Conservation (phyloP, 2,888 invertebrate species). For the Rhagonycha fulva region DNA sequence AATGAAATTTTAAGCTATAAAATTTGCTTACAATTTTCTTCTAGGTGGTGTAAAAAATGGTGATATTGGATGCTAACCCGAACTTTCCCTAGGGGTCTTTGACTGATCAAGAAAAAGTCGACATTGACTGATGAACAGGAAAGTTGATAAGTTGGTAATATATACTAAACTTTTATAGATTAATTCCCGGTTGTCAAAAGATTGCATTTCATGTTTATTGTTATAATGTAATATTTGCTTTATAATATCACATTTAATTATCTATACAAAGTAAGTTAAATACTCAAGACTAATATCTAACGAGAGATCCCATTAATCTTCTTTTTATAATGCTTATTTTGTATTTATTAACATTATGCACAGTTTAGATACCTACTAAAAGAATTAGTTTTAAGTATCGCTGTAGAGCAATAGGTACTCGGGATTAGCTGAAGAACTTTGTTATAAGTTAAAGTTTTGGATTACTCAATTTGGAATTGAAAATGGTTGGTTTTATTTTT, state of each 20-base stretch:
- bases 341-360: background rate
- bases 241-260: background rate
- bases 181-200: constrained; percentile 13
- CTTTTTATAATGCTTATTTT: background rate
- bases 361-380: background rate
- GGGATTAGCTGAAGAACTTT: too few species aligned
- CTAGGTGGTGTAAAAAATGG: background rate
- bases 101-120: constrained; percentile 7
- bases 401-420: too few species aligned
- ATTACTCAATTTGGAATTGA: too few species aligned
- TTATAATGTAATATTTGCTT: background rate
- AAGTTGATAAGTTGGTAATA: constrained; percentile 18
- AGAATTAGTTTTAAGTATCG: background rate
- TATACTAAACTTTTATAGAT: constrained; percentile 18
- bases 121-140: constrained; percentile 21
- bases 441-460: too few species aligned
- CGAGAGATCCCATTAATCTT: background rate
- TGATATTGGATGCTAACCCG: background rate
- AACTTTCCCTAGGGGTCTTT: background rate
- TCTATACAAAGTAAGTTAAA: background rate
- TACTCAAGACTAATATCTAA: background rate
- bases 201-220: constrained; percentile 12
- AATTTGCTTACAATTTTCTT: background rate
- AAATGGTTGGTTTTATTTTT: too few species aligned
- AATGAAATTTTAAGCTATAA: background rate